These are phyloP conservation scores for Pelodiscus sinensis DNA, from an alignment of 2,113 vertebrate genomes.

Conservation along the genomic window DNA sequence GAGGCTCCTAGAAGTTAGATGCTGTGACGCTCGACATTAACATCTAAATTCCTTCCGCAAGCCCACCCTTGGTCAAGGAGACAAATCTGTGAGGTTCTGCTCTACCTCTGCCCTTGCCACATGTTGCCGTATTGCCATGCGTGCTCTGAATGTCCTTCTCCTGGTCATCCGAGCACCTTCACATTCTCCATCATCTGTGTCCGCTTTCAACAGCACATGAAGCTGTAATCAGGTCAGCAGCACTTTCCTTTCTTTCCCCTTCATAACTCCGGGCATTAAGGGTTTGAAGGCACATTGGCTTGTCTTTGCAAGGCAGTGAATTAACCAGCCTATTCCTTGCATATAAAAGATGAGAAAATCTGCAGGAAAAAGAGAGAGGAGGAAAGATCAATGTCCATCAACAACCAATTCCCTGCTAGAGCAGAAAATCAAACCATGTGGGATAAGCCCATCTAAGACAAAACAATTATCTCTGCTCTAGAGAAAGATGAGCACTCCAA, in stretches of 20 bases:
- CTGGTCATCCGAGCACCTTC: background rate
- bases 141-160: background rate
- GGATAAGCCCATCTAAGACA: background rate
- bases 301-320: background rate
- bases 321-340: background rate
- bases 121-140: fast-evolving
- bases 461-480: background rate
- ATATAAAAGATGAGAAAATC: background rate
- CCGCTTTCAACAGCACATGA: background rate
- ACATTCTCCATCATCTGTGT: background rate
- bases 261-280: background rate
- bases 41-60: background rate
- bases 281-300: background rate
- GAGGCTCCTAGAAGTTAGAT: background rate
- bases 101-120: background rate
- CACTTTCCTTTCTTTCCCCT: background rate
- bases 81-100: background rate
- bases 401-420: background rate
- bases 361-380: background rate
- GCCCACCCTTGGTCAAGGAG: background rate
- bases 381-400: background rate
- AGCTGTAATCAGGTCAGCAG: background rate
- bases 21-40: background rate
- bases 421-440: constrained; percentile 22
- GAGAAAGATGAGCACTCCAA: background rate